phyloP scores from a whole-genome alignment of 2,113 vertebrate genomes.

The Lophura nycthemera region DNA sequence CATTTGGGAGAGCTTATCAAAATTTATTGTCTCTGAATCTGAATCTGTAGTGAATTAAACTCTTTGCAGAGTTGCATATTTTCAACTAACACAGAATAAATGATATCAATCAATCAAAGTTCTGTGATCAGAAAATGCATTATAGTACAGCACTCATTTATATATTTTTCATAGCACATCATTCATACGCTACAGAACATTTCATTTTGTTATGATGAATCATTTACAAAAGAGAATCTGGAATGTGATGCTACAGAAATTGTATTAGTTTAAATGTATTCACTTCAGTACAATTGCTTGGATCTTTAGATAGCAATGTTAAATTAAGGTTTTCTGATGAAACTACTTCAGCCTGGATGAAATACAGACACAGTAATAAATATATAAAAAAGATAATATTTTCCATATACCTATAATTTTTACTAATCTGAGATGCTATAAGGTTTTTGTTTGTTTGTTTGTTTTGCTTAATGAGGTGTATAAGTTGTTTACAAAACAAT shows the following conservation, averaged over 20 bases:
- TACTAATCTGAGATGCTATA: neutral
- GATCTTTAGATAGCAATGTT: neutral
- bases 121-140: neutral
- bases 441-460: rapidly evolving
- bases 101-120: neutral
- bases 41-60: neutral
- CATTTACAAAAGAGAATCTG: slow-evolving; percentile 25
- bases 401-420: neutral
- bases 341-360: neutral
- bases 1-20: neutral
- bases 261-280: neutral
- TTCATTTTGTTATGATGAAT: slow-evolving; percentile 31
- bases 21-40: neutral
- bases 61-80: neutral
- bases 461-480: neutral
- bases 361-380: neutral
- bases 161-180: slow-evolving; percentile 5
- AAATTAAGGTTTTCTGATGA: neutral
- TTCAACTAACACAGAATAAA: neutral
- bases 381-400: neutral
- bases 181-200: neutral
- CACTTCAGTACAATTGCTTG: neutral
- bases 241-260: neutral
- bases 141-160: neutral
- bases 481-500: neutral